Evolutionary conservation across 2,113 vertebrate genomes (phyloP).

Genomic region (Phasianus colchicus): DNA sequence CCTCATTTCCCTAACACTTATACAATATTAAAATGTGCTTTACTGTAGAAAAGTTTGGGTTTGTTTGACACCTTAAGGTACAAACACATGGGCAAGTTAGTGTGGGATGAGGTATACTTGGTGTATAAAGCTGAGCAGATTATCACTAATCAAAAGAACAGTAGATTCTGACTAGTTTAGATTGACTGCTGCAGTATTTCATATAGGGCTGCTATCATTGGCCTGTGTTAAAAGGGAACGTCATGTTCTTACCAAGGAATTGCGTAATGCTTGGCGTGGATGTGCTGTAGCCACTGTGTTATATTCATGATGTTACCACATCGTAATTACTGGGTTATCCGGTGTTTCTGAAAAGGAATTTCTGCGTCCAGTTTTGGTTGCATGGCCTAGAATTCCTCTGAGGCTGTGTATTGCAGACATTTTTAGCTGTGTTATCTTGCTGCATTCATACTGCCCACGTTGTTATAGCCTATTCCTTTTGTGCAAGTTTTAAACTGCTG

Average conservation of each 20-base stretch:
- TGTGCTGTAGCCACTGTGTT: not conserved
- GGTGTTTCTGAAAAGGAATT: constrained; percentile 46
- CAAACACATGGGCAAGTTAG: not conserved
- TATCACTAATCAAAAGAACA: constrained; percentile 4
- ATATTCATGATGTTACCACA: constrained; percentile 1
- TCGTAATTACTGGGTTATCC: constrained; percentile 39
- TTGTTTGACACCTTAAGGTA: not conserved
- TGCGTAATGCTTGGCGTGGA: constrained; percentile 49
- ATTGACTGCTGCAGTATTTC: constrained; percentile 23
- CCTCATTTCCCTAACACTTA: not conserved
- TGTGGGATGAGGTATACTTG: not conserved
- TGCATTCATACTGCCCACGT: not conserved
- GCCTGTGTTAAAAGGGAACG: constrained; percentile 8
- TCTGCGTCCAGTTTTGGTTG: constrained; percentile 24
- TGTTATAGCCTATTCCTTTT: not conserved
- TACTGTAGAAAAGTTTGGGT: not conserved
- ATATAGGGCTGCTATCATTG: constrained; percentile 37
- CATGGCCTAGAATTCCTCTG: not conserved
- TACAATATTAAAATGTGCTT: not conserved
- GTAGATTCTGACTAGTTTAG: constrained; percentile 45
- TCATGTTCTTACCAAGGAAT: constrained; percentile 31
- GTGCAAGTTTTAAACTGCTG: not conserved
- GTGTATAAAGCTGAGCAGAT: not conserved
- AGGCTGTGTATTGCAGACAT: not conserved
- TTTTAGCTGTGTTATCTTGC: not conserved